Evolutionary conservation across 1,140 invertebrate species (phyloP), one percentile per base, ranked within the genome.

Genomic region (Sitophilus oryzae): DNA sequence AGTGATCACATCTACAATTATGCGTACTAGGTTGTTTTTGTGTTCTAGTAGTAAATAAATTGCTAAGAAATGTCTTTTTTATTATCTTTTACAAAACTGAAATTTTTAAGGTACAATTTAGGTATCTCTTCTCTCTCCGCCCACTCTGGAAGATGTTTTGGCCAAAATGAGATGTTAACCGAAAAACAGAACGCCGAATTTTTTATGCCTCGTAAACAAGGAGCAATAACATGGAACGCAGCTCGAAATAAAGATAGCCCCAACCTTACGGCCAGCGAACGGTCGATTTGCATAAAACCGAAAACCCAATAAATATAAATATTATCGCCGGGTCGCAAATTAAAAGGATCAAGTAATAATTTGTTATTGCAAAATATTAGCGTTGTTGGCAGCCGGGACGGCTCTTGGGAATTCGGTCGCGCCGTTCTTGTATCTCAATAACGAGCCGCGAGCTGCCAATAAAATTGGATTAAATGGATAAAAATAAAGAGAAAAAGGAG

Each of bases 401-500:
- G n/a, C n/a, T 53, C 37, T 53, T 53, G 44, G 46, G 44, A 44
- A 45, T 53, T 45, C 25, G 25, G 18, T 53, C 46, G n/a, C n/a
- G n/a, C 51, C 51, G 46, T 53, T 53, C 44, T 53, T 30, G 46
- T 53, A 53, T 53, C 51, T 44, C 20, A 37, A 16, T 53, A 53
- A 53, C 51, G 51, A 43, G 51, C 30, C 15, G 41, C 8, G 9
- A 35, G 19, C 19, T 14, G 35, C 37, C 42, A 53, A 53, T 53
- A 45, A 45, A 53, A 53, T 37, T 53, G 51, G 51, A 53, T 53
- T 53, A n/a, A n/a, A n/a, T n/a, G n/a, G n/a, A n/a, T n/a, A n/a
- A n/a, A n/a, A n/a, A n/a, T n/a, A n/a, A n/a, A n/a, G n/a, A n/a
- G n/a, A n/a, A n/a, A n/a, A n/a, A n/a, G n/a, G n/a, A n/a, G n/a